phyloP scores from a whole-genome alignment of 2,113 vertebrate species.

The Hassar affinis region DNA sequence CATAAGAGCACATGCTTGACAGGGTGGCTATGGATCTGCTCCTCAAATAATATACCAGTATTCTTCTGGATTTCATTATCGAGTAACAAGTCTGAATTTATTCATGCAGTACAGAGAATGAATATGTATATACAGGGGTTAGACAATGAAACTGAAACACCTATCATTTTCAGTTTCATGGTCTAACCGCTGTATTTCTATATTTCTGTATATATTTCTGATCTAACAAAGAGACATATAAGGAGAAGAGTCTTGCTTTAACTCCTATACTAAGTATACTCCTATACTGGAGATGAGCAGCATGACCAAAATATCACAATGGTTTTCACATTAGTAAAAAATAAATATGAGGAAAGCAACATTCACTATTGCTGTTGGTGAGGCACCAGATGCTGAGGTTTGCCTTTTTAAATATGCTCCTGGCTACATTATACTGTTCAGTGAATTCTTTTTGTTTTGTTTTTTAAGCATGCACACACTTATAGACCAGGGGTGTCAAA shows the following conservation, averaged over 20 bases:
- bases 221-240: background rate
- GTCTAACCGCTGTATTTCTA: too few relatives aligned
- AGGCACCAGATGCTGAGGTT: background rate
- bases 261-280: background rate
- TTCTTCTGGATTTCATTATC: background rate
- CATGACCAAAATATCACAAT: background rate
- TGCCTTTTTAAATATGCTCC: background rate
- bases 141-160: too few relatives aligned
- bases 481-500: too few relatives aligned
- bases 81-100: background rate
- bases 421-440: too few relatives aligned
- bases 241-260: background rate
- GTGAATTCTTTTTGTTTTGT: too few relatives aligned
- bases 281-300: background rate
- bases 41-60: background rate
- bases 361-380: background rate
- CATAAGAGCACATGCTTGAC: background rate
- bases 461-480: background rate
- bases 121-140: too few relatives aligned
- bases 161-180: too few relatives aligned
- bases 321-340: background rate
- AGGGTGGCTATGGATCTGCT: background rate
- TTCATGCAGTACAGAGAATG: background rate
- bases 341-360: background rate
- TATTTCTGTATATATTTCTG: background rate